A percentile compares a stretch with the other conserved stretches of the same genome.
These are phyloP conservation scores for Neoseiulus cucumeris DNA, from an alignment of 1,140 invertebrate genomes.

Conservation along the genomic window DNA sequence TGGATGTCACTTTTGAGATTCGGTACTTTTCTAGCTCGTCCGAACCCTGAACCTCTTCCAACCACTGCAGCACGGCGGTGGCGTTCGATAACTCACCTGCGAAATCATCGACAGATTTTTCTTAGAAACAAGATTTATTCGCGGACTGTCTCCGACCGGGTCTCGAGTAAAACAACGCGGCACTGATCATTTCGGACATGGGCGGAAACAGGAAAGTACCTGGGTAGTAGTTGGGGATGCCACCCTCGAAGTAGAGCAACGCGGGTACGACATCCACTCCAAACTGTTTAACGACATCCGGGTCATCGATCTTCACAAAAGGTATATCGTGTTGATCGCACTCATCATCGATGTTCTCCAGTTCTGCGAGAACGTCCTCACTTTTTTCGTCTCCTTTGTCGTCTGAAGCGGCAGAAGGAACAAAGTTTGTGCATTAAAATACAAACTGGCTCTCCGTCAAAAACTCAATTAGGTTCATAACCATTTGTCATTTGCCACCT, in stretches of 20 bases:
- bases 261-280: conserved; percentile 62
- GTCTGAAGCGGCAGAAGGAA: conserved; percentile 36
- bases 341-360: conserved; percentile 87
- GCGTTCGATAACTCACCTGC: conserved; percentile 67
- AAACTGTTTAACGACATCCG: conserved; percentile 58
- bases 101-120: conserved; percentile 8
- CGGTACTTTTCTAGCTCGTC: conserved; percentile 7
- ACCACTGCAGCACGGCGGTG: conserved; percentile 68
- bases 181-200: neutral
- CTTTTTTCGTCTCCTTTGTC: conserved; percentile 75
- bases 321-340: conserved; percentile 51
- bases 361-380: conserved; percentile 57
- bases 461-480: too few relatives aligned
- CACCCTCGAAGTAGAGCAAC: conserved; percentile 72
- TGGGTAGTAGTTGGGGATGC: conserved; percentile 73
- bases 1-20: neutral
- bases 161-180: too few relatives aligned
- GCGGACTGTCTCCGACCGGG: too few relatives aligned
- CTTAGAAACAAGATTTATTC: too few relatives aligned
- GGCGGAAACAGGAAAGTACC: conserved; percentile 30
- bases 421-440: too few relatives aligned
- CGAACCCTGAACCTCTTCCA: conserved; percentile 24
- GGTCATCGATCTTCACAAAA: conserved; percentile 40
- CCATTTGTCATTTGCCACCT: too few relatives aligned
- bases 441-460: too few relatives aligned